Conservation (phyloP, 64 coral and sea anemone species). For the Anthopleura sola region DNA sequence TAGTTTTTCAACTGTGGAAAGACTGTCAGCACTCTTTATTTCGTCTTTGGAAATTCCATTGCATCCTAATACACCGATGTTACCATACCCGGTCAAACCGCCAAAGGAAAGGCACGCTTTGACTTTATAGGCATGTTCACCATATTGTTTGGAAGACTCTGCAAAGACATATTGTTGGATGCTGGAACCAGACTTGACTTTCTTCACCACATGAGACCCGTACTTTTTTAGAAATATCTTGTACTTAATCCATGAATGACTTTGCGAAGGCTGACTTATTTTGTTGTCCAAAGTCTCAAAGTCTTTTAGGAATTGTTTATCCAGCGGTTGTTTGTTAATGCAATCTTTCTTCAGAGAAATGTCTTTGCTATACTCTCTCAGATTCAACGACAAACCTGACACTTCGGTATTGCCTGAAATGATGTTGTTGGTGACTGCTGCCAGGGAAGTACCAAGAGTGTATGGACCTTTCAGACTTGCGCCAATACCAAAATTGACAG, state of each 20-base stretch:
- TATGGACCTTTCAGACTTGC: conserved; percentile 36
- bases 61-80: conserved; percentile 4
- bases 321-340: neutral
- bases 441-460: conserved; percentile 23
- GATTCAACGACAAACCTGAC: conserved; percentile 15
- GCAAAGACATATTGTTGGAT: conserved; percentile 36
- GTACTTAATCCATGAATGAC: conserved; percentile 42
- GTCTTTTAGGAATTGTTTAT: conserved; percentile 8
- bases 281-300: neutral
- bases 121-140: conserved; percentile 27
- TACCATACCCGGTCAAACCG: neutral
- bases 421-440: conserved; percentile 10
- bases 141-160: neutral
- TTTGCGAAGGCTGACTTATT: conserved; percentile 17
- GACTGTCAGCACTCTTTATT: too few species aligned
- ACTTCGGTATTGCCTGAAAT: neutral
- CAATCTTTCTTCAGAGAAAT: conserved; percentile 17
- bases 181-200: conserved; percentile 23
- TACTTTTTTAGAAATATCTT: conserved; percentile 26
- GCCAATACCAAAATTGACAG: conserved; percentile 12
- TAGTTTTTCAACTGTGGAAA: neutral
- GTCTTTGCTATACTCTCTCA: neutral
- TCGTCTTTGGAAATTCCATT: conserved; percentile 14
- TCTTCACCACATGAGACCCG: conserved; percentile 49
- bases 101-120: conserved; percentile 10